A percentile compares a stretch with the other conserved stretches of the same genome.
These are phyloP conservation scores for Sebastes cheni DNA, from an alignment of 2,797 vertebrate species.

Conservation along the genomic window DNA sequence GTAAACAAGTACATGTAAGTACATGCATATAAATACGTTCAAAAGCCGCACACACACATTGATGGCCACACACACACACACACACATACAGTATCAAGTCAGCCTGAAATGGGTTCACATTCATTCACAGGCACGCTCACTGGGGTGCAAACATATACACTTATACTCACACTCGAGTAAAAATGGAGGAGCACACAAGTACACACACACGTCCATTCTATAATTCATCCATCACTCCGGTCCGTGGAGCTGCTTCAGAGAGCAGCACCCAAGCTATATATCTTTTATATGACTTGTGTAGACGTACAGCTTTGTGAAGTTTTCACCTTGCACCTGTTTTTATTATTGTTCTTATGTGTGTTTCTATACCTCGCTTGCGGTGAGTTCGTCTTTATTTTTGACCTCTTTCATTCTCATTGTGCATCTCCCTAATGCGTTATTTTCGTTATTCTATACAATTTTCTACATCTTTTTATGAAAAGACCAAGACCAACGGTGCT, in stretches of 20 bases:
- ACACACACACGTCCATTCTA: background rate
- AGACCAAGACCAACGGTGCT: background rate
- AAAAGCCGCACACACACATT: background rate
- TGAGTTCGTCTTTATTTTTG: background rate
- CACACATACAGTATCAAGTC: background rate
- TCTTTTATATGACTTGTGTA: conserved; percentile 1
- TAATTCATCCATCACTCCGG: background rate
- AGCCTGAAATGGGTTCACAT: background rate
- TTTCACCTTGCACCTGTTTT: conserved; percentile 6
- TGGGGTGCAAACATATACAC: background rate
- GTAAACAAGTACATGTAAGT: conserved; percentile 37
- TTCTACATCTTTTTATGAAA: background rate
- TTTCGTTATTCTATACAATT: background rate
- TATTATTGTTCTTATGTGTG: background rate
- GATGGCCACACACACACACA: background rate
- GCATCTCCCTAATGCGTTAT: background rate
- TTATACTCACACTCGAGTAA: background rate
- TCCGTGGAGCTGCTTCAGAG: background rate
- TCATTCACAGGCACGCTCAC: background rate
- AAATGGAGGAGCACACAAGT: background rate
- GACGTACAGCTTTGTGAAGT: background rate
- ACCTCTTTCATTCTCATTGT: background rate
- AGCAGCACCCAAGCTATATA: background rate
- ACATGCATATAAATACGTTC: background rate
- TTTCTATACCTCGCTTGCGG: background rate